Base-by-base conservation (phyloP, 2,888 invertebrate genomes). In the Drosophila rellima region DNA sequence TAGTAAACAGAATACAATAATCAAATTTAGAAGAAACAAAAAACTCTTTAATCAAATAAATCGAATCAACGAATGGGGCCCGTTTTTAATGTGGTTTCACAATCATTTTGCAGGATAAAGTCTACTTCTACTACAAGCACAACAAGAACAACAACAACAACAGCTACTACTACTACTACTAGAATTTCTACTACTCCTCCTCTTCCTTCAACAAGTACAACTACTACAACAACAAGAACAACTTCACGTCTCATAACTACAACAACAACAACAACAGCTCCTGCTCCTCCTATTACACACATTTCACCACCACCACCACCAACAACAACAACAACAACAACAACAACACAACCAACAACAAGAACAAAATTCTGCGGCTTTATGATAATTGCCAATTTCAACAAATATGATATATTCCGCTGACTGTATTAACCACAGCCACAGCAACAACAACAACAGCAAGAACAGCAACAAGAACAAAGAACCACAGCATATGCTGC, bases 91-190 rank as follows among this genome's bases (percentile, higher is more conserved):
- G 90, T 89, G 90, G 91, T 92, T 91, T 92, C 83, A 91, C 89
- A 90, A 92, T 92, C 92, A 92, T 92, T 92, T 92, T 92, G 87
- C 92, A 92, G 92, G 92, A 89, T 87, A 90, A 92, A 92, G 90
- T 84, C 92, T 91, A 89, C 92, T 91, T 89, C 90, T 91, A 87
- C 92, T 91, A 89, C 90, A 88, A 89, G 89, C 87, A 90, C 88
- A 86, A 89, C 87, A 88, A 84, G 79, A 84, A 88, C 84, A 76
- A 77, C 65, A 65, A 75, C 84, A 80, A 83, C 80, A 63, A 57
- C 62, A 52, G 50, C 79, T 83, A 78, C 88, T 52, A 82, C 87
- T 82, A 78, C 88, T 56, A 83, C 87, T 85, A 83, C 88, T 88
- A 83, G 78, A 78, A 82, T 87, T 78, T 78, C 88, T 87, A 89